Evolutionary conservation across 2,888 invertebrate genomes (phyloP), one percentile per base, ranked within the genome.

Genomic region (Drosophila prolongata): DNA sequence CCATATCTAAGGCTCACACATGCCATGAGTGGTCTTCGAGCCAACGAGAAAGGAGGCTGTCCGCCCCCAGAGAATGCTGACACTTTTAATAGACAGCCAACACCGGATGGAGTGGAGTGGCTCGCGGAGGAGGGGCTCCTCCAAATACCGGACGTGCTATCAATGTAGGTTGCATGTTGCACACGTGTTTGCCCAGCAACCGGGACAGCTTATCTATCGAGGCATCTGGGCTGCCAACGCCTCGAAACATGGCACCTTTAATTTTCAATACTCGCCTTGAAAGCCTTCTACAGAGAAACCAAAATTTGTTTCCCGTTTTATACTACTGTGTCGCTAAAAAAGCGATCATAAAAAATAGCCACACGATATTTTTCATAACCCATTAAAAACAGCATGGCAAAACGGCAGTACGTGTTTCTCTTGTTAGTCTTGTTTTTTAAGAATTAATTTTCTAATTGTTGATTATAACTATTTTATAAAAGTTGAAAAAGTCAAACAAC

Each of bases 141-240:
- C 19, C 24, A 16, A 55, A 64, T 61, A 40, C 44, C 62, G 61
- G 52, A 65, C 60, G 60, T 42, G 57, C 38, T 65, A 58, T 58
- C 65, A 53, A 70, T 69, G 53, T 64, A 43, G 76, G 76, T 60
- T 75, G 73, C 79, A 79, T 71, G 60, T 44, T 66, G 66, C 54
- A 52, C 53, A 38, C 49, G 49, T 71, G 66, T 64, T 53, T 66
- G 65, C 34, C 55, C 67, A 55, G 80, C 74, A 68, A 58, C 71
- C 69, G 54, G 73, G 56, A 77, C 70, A 88, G 81, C 87, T 87
- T 81, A 86, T 86, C 85, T 87, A 84, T 88, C 76, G 79, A 84
- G 89, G 85, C 81, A 86, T 86, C 85, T 77, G 71, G 77, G 89
- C 62, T 75, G 74, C 54, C 75, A 70, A 40, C 62, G 79, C 75